Evolutionary conservation across 1,140 invertebrate species (phyloP), one percentile per base, ranked within the genome.

Genomic region (Planococcus citri): DNA sequence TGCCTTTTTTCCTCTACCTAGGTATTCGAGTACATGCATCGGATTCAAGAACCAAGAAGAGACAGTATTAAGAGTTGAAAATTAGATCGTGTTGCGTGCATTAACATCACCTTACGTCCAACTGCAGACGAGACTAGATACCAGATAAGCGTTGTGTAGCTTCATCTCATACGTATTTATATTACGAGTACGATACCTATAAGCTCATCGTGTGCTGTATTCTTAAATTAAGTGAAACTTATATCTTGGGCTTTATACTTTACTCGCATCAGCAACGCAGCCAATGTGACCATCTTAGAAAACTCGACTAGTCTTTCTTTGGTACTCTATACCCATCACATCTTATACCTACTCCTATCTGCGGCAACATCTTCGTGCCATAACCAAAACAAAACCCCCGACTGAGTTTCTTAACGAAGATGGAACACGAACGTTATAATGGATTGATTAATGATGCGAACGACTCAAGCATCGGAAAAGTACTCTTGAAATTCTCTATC

Each of bases 321-420:
- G n/a, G n/a, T n/a, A n/a, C n/a, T n/a, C n/a, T n/a, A n/a, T n/a
- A n/a, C n/a, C n/a, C n/a, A n/a, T n/a, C n/a, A n/a, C n/a, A n/a
- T n/a, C n/a, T n/a, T n/a, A n/a, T n/a, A n/a, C n/a, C n/a, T n/a
- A n/a, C n/a, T n/a, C n/a, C n/a, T n/a, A n/a, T n/a, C n/a, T n/a
- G n/a, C n/a, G n/a, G n/a, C 41, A 51, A 17, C 41, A 51, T 33
- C 29, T 6, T 33, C 29, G 29, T 51, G 41, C 41, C 10, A 9
- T 20, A 51, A 51, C 41, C 41, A 51, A 51, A 51, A 51, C 41
- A 51, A 51, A 51, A 51, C 41, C 41, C 41, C 41, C 41, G 41
- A 51, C 41, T 51, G 41, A 4, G 41, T 51, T 51, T 51, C n/a
- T 51, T 51, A 51, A 51, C 41, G n/a, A 51, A 51, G 41, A 51